Evolutionary conservation across 2,113 vertebrate genomes (phyloP), one percentile per base, ranked within the genome.

Genomic region (Chaetodon auriga): DNA sequence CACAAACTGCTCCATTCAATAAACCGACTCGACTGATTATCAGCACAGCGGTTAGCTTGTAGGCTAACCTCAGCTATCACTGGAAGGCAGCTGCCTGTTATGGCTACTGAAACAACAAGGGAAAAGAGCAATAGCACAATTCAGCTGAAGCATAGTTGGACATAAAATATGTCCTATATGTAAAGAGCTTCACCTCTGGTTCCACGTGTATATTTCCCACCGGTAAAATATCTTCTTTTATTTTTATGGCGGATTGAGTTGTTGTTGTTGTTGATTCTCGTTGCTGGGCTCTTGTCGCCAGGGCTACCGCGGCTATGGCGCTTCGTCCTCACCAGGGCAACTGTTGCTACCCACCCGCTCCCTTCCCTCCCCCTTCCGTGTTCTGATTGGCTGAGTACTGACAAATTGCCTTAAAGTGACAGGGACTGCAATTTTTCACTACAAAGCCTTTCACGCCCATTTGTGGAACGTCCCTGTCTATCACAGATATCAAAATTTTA

Each of bases 221-320:
- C 84, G 90, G 89, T 90, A 88, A 92, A 92, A 90, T 94, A 19
- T 91, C 88, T 90, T 92, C 91, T 91, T 94, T 92, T 83, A 85
- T 88, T 89, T 93, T 92, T 95, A 94, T 93, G 90, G 91, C 90
- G 86, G 93, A 93, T 94, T 95, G 91, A 78, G 93, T 91, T 92
- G 92, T 96, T 94, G 90, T 96, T 96, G 96, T 97, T 97, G 97
- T 97, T 97, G 96, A 97, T 96, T 96, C 96, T 96, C 95, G 97
- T 98, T 98, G 97, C 97, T 96, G 96, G 97, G 97, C 95, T 97
- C 97, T 97, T 96, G 97, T 98, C 97, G 97, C 97, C 97, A 98
- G 96, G 97, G 97, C 97, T 98, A 98, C 97, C 96, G 97, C 97
- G 97, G 96, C 96, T 98, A 98, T 98, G 97, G 97, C 97, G 97